phyloP scores from a whole-genome alignment of 1,140 invertebrate species.

The Drosophila tsacasi region DNA sequence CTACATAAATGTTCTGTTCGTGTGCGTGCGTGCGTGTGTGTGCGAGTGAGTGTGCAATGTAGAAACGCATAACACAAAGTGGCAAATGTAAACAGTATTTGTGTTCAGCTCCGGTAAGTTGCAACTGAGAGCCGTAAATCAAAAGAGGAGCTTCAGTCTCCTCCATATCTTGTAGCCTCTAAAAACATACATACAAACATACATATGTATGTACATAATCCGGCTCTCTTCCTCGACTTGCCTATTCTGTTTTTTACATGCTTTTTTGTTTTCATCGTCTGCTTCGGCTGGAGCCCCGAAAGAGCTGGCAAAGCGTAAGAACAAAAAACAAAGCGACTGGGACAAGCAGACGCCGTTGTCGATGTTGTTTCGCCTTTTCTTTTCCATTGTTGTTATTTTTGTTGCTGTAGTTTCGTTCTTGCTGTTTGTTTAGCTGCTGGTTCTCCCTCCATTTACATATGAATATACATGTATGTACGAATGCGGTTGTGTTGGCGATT shows the following conservation, averaged over 20 bases:
- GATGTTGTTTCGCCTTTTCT: conserved; percentile 16
- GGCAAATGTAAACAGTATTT: conserved; percentile 30
- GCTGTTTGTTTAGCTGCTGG: conserved; percentile 68
- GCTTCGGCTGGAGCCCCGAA: conserved; percentile 57
- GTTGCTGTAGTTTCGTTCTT: conserved; percentile 37
- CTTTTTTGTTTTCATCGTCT: conserved; percentile 82
- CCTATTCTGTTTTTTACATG: conserved; percentile 67
- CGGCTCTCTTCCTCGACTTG: conserved; percentile 23
- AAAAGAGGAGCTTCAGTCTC: conserved; percentile 5
- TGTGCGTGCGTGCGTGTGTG: conserved; percentile 3
- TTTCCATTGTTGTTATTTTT: conserved; percentile 29
- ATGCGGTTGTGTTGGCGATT: conserved; percentile 7
- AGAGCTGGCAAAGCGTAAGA: conserved; percentile 44
- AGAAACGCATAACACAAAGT: conserved; percentile 26
- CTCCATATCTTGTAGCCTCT: background rate
- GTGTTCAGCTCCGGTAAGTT: conserved; percentile 47
- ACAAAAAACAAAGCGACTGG: conserved; percentile 57
- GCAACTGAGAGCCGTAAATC: conserved; percentile 17
- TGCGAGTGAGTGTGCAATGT: conserved; percentile 18
- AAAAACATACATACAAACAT: background rate
- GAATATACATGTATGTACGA: background rate
- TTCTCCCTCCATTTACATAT: conserved; percentile 64
- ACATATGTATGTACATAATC: background rate
- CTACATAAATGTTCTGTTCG: conserved; percentile 6
- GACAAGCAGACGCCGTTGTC: conserved; percentile 56